Conservation (phyloP, 2,888 invertebrate species). For the Ecliptopera silaceata region DNA sequence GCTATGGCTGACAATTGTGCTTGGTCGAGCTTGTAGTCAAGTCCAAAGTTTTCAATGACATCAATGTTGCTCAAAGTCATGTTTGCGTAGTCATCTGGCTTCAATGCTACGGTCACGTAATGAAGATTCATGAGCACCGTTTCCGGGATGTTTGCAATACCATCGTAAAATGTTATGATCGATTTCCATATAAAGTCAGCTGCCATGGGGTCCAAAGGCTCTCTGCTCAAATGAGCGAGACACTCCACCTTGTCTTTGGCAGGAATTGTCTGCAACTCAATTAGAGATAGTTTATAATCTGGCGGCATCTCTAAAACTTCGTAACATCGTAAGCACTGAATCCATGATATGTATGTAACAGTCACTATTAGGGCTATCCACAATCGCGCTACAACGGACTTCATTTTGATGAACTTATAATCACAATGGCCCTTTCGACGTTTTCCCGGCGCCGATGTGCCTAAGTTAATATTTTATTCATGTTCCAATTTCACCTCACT, state of each 20-base stretch:
- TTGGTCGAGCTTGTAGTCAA: conserved; percentile 66
- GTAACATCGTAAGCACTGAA: conserved; percentile 49
- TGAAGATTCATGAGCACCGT: conserved; percentile 63
- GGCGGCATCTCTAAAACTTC: conserved; percentile 54
- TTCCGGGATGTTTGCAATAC: conserved; percentile 68
- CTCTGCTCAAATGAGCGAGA: conserved; percentile 61
- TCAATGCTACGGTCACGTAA: conserved; percentile 75
- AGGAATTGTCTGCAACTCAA: conserved; percentile 51
- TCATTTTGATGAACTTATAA: conserved; percentile 15
- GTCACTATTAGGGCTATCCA: conserved; percentile 14
- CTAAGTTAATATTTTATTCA: conserved; percentile 27
- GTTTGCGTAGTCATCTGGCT: conserved; percentile 74
- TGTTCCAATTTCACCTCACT: conserved; percentile 27
- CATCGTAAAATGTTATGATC: conserved; percentile 56
- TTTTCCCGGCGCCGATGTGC: background rate
- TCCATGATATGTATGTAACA: background rate
- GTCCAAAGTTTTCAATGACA: conserved; percentile 80
- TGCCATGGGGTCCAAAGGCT: conserved; percentile 49
- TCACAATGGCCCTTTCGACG: conserved; percentile 8
- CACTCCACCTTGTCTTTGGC: conserved; percentile 64
- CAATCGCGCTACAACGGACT: conserved; percentile 8
- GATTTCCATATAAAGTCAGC: conserved; percentile 67
- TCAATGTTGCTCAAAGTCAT: conserved; percentile 79
- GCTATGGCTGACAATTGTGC: conserved; percentile 75
- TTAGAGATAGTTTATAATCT: conserved; percentile 43